Evolutionary conservation across 2,797 vertebrate genomes (phyloP).

Genomic region (Argya squamiceps): DNA sequence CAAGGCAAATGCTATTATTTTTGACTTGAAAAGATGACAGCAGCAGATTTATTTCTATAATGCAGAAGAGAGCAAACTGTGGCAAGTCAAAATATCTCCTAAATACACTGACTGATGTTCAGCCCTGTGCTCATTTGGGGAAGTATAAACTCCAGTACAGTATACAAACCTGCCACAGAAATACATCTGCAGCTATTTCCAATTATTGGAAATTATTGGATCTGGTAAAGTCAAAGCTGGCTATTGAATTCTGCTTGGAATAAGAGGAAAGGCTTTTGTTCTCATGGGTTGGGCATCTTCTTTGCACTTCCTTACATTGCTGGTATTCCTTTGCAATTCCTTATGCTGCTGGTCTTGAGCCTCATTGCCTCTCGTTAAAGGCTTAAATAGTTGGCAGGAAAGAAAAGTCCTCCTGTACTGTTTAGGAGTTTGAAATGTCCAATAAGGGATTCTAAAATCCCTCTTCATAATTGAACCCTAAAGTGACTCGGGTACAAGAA

Average conservation of each 20-base stretch:
- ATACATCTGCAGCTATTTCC: neutral
- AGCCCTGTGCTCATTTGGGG: neutral
- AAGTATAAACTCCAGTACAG: neutral
- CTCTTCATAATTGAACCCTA: neutral
- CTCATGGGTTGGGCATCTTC: neutral
- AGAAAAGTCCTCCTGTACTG: neutral
- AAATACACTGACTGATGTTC: neutral
- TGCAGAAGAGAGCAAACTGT: neutral
- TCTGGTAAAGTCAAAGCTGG: neutral
- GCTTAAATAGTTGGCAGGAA: neutral
- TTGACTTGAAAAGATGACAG: neutral
- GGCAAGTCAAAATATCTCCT: neutral
- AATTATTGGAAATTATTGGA: neutral
- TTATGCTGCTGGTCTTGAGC: neutral
- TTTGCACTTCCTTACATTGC: neutral
- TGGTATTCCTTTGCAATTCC: neutral
- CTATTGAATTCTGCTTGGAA: neutral
- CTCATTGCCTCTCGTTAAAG: neutral
- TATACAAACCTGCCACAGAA: neutral
- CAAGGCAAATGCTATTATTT: neutral
- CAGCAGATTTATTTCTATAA: neutral
- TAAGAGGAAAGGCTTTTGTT: neutral
- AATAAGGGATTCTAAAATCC: neutral
- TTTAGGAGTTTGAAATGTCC: neutral
- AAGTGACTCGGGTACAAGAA: neutral